phyloP scores from a whole-genome alignment of 2,888 invertebrate genomes.

The Hanleya hanleyi region DNA sequence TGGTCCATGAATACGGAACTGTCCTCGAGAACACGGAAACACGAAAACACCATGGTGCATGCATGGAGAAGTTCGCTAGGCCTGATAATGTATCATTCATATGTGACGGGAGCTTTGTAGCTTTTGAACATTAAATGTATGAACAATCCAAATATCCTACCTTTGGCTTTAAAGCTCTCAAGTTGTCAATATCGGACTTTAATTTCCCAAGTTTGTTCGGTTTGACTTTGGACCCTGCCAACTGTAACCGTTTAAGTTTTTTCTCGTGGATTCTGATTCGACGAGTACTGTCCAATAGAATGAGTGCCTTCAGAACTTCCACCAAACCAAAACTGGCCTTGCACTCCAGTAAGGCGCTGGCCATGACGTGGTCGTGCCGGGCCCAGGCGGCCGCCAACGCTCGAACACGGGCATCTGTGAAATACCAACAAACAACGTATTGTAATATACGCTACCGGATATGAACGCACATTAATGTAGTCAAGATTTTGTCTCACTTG shows the following conservation, averaged over 20 bases:
- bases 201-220: constrained; percentile 63
- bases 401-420: constrained; percentile 62
- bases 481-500: too few relatives aligned
- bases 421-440: too few relatives aligned
- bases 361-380: constrained; percentile 63
- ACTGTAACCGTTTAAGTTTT: constrained; percentile 59
- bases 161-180: constrained; percentile 58
- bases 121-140: too few relatives aligned
- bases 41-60: too few relatives aligned
- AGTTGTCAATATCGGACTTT: constrained; percentile 68
- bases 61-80: too few relatives aligned
- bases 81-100: too few relatives aligned
- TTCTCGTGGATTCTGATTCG: constrained; percentile 66
- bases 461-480: too few relatives aligned
- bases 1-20: too few relatives aligned
- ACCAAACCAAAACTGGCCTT: constrained; percentile 60
- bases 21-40: too few relatives aligned
- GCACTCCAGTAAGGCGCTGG: constrained; percentile 57
- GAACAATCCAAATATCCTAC: constrained; percentile 44
- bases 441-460: too few relatives aligned
- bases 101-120: too few relatives aligned
- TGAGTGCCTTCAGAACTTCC: constrained; percentile 66
- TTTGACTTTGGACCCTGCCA: constrained; percentile 56
- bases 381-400: constrained; percentile 70
- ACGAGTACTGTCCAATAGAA: constrained; percentile 63